Base-by-base conservation (phyloP, 1,140 invertebrate species). In the Oscheius sp. region DNA sequence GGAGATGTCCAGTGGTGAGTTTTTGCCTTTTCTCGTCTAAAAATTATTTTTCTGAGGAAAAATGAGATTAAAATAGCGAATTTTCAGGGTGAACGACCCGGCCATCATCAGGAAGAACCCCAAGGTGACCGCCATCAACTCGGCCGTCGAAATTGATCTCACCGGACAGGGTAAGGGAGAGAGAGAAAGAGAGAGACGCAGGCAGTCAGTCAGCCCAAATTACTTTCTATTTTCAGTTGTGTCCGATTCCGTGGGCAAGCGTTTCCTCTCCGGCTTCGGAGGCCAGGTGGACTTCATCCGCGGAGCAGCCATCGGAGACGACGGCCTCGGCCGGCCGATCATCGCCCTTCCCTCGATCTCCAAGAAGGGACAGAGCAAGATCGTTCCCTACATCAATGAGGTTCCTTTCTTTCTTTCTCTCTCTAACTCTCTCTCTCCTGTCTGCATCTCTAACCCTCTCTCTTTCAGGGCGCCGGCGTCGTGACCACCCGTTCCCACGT, bases 111-210 rank as follows among this genome's bases (percentile, higher is more conserved):
- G 91, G 0, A 89, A 90, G 79, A 92, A 93, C 85, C 92, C 93
- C 1, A 90, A 89, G 80, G 94, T 97, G 89, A 95, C 93, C 0
- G 93, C 94, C 20, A 95, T 97, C 78, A 97, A 97, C 86, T 95
- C 93, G 0, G 94, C 92, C 84, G 94, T 97, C 78, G 94, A 97
- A 86, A 91, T 96, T 0, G 94, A 96, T 85, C 85, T 97, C 20
- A 95, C 93, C 2, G 94, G 94, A 1, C 94, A 97, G 86, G 89
- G 78, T 66, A 64, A 10, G 20, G n/a, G n/a, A n/a, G n/a, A n/a
- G n/a, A n/a, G n/a, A n/a, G n/a, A n/a, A n/a, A n/a, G n/a, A n/a
- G n/a, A n/a, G n/a, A n/a, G n/a, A n/a, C n/a, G n/a, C n/a, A n/a
- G n/a, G n/a, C n/a, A n/a, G n/a, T 4, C 29, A 63, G 10, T 45